These are phyloP conservation scores for Syndactyla subalaris DNA, from an alignment of 2,797 vertebrate genomes.

Conservation along the genomic window DNA sequence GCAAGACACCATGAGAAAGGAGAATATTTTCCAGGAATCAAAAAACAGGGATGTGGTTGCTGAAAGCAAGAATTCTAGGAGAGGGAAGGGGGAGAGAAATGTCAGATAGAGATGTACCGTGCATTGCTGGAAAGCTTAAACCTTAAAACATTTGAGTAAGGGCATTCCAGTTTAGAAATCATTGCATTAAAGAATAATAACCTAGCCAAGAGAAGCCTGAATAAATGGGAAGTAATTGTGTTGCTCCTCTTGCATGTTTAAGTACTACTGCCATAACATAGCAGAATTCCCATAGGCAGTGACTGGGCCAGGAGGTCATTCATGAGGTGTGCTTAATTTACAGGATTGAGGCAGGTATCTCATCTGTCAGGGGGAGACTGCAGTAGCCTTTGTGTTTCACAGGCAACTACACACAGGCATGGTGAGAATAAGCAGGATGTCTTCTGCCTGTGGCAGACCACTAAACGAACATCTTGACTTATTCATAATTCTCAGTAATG, in stretches of 20 bases:
- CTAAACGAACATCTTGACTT: neutral
- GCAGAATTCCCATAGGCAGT: neutral
- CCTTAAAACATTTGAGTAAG: slow-evolving; percentile 19
- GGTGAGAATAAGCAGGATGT: neutral
- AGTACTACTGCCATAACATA: neutral
- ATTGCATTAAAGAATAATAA: neutral
- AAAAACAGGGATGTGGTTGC: slow-evolving; percentile 51
- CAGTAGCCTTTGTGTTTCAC: neutral
- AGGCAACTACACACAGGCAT: neutral
- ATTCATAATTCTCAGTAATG: neutral
- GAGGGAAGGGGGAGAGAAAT: neutral
- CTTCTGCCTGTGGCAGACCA: neutral
- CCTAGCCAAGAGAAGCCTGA: neutral
- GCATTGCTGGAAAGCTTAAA: slow-evolving; percentile 16
- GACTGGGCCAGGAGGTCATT: neutral
- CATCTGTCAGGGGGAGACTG: neutral
- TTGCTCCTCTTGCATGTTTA: neutral
- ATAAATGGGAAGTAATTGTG: neutral
- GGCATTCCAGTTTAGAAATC: slow-evolving; percentile 15
- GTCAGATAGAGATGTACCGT: slow-evolving; percentile 23
- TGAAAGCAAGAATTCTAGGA: slow-evolving; percentile 44
- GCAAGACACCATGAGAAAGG: slow-evolving; percentile 39
- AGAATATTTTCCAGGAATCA: slow-evolving; percentile 57
- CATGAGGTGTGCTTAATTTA: neutral
- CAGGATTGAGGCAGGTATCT: neutral